Evolutionary conservation across 2,113 vertebrate species (phyloP), one percentile per base, ranked within the genome.

Genomic region (Carassius carassius): DNA sequence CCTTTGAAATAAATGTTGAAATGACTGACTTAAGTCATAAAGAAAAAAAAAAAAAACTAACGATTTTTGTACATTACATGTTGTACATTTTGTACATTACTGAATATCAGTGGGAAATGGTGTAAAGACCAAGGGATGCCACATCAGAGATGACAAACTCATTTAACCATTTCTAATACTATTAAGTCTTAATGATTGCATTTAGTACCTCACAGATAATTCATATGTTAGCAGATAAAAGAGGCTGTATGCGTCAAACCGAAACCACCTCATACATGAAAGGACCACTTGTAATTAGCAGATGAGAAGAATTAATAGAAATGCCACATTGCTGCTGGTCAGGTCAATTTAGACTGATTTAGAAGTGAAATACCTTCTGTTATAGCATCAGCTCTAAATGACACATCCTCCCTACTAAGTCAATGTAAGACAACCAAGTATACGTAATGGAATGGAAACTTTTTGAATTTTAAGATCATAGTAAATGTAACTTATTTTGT

Each of bases 141-240:
- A 32, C 74, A 32, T 16, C 32, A 16, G 25, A 76, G 49, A 32
- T 51, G 47, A 32, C 13, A 54, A 25, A 23, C 74, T 21, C 16
- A 77, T 77, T 49, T 54, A 76, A 17, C 49, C 4, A 19, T 23
- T 4, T 76, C 16, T 51, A 77, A 35, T 35, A 35, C 74, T 56
- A 77, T 77, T n/a, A 77, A 77, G 19, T 56, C 17, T 21, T 49
- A 77, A 77, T 56, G 3, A 56, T 13, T 19, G 4, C 10, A 17
- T 77, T 19, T 11, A 56, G 25, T 32, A 19, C 74, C 4, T 2
- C 74, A 77, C 11, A 19, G 9, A 56, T 77, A 29, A 58, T 56
- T 77, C 17, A 17, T 35, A 4, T 21, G 56, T 77, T 35, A 56
- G 74, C 16, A 77, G 25, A 56, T 51, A 77, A 56, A 77, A 77